A percentile compares a stretch with the other conserved stretches of the same genome.
These are phyloP conservation scores for Saccostrea cuccullata DNA, from an alignment of 1,140 invertebrate species.

Conservation along the genomic window DNA sequence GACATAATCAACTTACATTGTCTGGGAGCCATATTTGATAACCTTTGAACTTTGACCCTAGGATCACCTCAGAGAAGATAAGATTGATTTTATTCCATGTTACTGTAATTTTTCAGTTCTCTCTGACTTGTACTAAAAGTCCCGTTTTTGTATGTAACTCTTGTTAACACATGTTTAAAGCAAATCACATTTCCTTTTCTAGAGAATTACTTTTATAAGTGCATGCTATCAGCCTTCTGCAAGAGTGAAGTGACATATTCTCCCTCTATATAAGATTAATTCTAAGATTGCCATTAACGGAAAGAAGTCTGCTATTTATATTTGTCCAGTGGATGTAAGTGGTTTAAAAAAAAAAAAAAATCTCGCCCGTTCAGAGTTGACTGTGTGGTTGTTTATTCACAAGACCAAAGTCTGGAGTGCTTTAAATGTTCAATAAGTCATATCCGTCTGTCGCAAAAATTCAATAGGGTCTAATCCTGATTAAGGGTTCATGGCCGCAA, in stretches of 20 bases:
- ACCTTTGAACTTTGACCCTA: background rate
- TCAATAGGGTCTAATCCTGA: slow-evolving; percentile 8
- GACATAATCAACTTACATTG: background rate
- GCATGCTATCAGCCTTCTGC: background rate
- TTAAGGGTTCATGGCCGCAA: background rate
- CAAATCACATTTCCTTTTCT: too few species aligned
- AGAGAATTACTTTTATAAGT: too few species aligned
- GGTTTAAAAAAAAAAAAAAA: background rate
- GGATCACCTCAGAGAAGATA: background rate
- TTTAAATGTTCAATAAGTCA: slow-evolving; percentile 28
- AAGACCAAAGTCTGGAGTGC: slow-evolving; percentile 2
- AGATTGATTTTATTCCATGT: background rate
- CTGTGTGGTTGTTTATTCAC: background rate
- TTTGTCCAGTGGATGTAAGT: slow-evolving; percentile 7
- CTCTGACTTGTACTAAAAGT: too few species aligned
- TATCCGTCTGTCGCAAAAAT: background rate
- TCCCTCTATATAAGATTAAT: background rate
- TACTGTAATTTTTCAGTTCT: too few species aligned
- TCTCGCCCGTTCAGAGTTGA: background rate
- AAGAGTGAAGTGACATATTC: background rate
- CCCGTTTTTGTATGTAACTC: too few species aligned
- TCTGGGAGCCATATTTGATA: background rate
- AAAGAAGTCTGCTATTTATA: background rate
- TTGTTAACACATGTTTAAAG: too few species aligned
- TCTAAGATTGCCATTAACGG: background rate